Base-by-base conservation (phyloP, 64 coral and sea anemone species). In the Montipora capricornis region DNA sequence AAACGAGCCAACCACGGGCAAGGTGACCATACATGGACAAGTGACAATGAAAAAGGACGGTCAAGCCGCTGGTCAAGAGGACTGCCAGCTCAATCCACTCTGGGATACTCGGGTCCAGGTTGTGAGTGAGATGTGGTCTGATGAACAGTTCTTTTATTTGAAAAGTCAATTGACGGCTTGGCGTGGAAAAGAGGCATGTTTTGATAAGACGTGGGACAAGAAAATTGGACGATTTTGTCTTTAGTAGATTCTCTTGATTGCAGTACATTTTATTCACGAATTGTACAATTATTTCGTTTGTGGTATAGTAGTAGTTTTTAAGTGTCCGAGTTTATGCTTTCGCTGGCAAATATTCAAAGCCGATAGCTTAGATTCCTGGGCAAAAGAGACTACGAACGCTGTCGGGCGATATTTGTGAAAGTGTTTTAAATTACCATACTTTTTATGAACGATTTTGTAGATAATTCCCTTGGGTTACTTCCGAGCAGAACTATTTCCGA, bases 91-190 rank as follows among this genome's bases (percentile, higher is more conserved):
- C 6, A 47, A 70, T 5, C 37, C 17, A 66, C 4, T 68, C 10
- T 84, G 81, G 81, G 62, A 84, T 13, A 68, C 81, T 48, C 62
- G 15, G 8, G 61, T 84, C 81, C 29, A 84, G 60, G 61, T 17
- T 1, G 9, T 44, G 0, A 84, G 81, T 44, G 81, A 84, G 81
- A 84, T 84, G 81, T 84, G 81, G 81, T 44, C 60, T 46, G 81
- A 84, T 48, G 81, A 84, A 48, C 62, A 68, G 16, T 69, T 69
- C 8, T 84, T 84, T 62, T 69, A 84, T 17, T 8, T 84, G 15
- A 69, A 84, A 69, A 84, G 62, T 49, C 81, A 84, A 8, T 16
- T 84, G 16, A 84, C 81, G n/a, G 61, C 81, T 12, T 84, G 81
- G 81, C 81, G 70, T 68, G 37, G 62, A 8, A 48, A 37, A 17